Evolutionary conservation across 2,888 invertebrate species (phyloP).

Genomic region (Ellobium chinense): DNA sequence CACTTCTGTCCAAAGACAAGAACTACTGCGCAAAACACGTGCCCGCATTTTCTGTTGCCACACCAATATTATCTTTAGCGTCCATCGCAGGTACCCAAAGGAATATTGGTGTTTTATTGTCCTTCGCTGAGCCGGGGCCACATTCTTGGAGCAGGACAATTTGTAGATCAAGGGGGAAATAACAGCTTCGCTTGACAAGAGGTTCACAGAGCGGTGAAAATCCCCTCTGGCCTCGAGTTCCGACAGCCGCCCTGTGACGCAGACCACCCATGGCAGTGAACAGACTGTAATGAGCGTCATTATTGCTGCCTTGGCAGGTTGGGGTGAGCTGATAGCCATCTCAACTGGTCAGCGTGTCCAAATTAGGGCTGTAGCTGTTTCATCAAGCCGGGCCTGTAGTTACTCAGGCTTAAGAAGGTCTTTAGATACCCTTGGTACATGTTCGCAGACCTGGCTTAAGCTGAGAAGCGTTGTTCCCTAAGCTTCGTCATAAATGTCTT

Average conservation of each 20-base stretch:
- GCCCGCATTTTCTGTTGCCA: not conserved
- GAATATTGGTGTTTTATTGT: not conserved
- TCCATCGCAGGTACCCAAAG: not conserved
- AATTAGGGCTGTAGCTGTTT: not conserved
- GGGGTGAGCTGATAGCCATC: constrained; percentile 5
- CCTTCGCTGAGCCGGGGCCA: not conserved
- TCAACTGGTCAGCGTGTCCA: not conserved
- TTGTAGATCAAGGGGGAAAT: not conserved
- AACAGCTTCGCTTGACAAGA: not conserved
- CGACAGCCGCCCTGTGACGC: not conserved
- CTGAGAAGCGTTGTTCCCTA: not conserved
- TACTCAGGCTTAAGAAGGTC: not conserved
- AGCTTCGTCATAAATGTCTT: too few relatives aligned
- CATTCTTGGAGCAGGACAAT: not conserved
- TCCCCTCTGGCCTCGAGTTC: not conserved
- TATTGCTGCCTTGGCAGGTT: not conserved
- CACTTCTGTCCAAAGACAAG: not conserved
- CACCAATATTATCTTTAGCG: not conserved
- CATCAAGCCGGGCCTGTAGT: not conserved
- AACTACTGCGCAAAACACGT: not conserved
- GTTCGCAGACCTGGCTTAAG: not conserved
- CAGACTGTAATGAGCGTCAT: not conserved
- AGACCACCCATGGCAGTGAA: not conserved
- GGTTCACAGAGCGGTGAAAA: not conserved
- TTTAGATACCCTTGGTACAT: not conserved